A percentile compares a stretch with the other conserved stretches of the same genome.
These are phyloP conservation scores for Cossypha heuglini DNA, from an alignment of 2,797 vertebrate species.

Conservation along the genomic window DNA sequence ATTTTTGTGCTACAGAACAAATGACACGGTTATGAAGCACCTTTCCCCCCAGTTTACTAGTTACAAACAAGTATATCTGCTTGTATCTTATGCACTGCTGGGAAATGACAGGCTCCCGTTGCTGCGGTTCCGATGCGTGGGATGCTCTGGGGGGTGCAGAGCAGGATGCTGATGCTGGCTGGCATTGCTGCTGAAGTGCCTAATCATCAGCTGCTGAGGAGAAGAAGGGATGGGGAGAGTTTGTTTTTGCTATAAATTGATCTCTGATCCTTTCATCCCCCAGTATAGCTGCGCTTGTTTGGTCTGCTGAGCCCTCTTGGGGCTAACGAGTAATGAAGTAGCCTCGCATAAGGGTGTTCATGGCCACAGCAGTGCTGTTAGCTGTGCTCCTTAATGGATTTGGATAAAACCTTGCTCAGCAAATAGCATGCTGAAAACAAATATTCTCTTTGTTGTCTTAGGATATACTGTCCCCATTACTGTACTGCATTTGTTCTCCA, in stretches of 20 bases:
- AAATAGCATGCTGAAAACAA: slow-evolving; percentile 31
- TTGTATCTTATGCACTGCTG: background rate
- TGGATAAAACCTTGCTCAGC: slow-evolving; percentile 9
- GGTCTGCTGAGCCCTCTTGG: background rate
- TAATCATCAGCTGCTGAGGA: slow-evolving; percentile 21
- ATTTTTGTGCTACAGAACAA: background rate
- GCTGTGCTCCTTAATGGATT: slow-evolving; percentile 6
- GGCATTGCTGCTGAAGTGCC: background rate
- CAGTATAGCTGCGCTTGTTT: background rate
- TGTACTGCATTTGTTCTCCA: slow-evolving; percentile 37
- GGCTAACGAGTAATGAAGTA: background rate
- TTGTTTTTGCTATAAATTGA: slow-evolving; percentile 50
- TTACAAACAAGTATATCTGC: background rate
- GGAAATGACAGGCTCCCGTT: background rate
- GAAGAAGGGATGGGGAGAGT: background rate
- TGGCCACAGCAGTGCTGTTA: slow-evolving; percentile 7
- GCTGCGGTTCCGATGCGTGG: background rate
- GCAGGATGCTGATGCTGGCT: background rate
- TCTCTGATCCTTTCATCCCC: slow-evolving; percentile 53
- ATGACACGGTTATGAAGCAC: background rate
- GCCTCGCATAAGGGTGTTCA: background rate
- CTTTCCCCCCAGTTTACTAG: background rate
- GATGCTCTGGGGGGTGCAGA: background rate
- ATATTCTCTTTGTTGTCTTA: background rate
- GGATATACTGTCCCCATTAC: background rate